Evolutionary conservation across 2,797 vertebrate genomes (phyloP).

Genomic region (Erpetoichthys calabaricus): DNA sequence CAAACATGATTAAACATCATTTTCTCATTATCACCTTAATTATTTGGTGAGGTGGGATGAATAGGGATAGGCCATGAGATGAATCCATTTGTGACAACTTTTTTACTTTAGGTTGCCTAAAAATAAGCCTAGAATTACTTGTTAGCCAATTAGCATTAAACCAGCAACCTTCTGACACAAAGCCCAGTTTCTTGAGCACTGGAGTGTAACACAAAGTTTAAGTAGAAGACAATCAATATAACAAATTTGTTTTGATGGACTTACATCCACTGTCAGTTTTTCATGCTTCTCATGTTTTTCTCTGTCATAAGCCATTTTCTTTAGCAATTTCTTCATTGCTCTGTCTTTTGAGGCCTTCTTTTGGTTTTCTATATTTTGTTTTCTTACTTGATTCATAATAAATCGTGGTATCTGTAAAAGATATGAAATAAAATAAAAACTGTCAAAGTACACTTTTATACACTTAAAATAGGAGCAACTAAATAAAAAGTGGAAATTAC

Average conservation of each 20-base stretch:
- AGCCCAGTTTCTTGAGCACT: too few relatives aligned
- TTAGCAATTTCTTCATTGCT: constrained; percentile 78
- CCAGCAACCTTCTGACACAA: too few relatives aligned
- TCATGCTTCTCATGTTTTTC: constrained; percentile 74
- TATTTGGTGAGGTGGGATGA: too few relatives aligned
- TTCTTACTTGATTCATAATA: constrained; percentile 83
- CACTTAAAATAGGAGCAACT: not conserved
- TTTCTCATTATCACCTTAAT: too few relatives aligned
- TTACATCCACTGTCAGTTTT: constrained; percentile 61
- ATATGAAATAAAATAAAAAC: not conserved
- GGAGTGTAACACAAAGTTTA: too few relatives aligned
- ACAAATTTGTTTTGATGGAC: constrained; percentile 4
- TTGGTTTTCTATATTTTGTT: constrained; percentile 72
- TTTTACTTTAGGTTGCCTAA: too few relatives aligned
- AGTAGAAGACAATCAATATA: too few relatives aligned
- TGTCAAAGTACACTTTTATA: not conserved
- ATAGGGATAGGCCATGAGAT: too few relatives aligned
- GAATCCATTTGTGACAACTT: too few relatives aligned
- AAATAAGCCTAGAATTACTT: too few relatives aligned
- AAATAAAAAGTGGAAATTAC: not conserved
- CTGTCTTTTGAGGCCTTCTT: constrained; percentile 69
- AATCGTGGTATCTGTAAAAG: constrained; percentile 83
- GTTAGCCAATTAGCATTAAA: too few relatives aligned
- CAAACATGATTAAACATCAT: too few relatives aligned
- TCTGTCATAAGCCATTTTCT: constrained; percentile 77